Evolutionary conservation across 2,113 vertebrate species (phyloP).

Genomic region (Solenodon paradoxus): DNA sequence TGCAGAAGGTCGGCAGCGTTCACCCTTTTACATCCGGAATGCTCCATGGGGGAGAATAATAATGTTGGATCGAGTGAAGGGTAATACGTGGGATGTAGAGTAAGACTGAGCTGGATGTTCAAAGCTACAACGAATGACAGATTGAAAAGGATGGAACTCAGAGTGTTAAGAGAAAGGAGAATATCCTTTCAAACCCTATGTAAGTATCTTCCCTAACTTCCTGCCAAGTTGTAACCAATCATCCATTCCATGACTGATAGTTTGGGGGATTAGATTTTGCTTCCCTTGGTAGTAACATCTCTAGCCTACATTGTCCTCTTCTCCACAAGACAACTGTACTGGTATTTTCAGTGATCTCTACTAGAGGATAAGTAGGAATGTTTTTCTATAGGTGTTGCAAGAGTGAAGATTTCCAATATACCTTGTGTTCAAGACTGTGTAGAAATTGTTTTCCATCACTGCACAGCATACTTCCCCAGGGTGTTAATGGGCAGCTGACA

Average conservation of each 20-base stretch:
- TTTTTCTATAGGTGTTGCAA: neutral
- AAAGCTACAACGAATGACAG: neutral
- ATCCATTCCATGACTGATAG: neutral
- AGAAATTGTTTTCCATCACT: neutral
- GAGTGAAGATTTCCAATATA: too few species aligned
- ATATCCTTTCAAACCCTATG: neutral
- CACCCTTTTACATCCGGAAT: neutral
- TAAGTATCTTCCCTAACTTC: neutral
- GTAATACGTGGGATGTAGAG: neutral
- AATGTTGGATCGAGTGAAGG: neutral
- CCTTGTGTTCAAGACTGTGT: neutral
- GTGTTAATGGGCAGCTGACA: neutral
- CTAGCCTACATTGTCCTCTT: neutral
- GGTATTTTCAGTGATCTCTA: neutral
- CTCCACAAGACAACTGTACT: too few species aligned
- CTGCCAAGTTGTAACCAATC: neutral
- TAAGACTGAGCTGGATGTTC: neutral
- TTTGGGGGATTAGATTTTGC: neutral
- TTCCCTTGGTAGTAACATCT: neutral
- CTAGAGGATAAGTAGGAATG: neutral
- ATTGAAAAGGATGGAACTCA: neutral
- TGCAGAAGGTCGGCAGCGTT: neutral
- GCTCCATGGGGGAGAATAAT: neutral
- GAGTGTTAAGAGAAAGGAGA: neutral
- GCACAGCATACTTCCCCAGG: neutral